Evolutionary conservation across 2,113 vertebrate species (phyloP).

Genomic region (Apodemus sylvaticus): DNA sequence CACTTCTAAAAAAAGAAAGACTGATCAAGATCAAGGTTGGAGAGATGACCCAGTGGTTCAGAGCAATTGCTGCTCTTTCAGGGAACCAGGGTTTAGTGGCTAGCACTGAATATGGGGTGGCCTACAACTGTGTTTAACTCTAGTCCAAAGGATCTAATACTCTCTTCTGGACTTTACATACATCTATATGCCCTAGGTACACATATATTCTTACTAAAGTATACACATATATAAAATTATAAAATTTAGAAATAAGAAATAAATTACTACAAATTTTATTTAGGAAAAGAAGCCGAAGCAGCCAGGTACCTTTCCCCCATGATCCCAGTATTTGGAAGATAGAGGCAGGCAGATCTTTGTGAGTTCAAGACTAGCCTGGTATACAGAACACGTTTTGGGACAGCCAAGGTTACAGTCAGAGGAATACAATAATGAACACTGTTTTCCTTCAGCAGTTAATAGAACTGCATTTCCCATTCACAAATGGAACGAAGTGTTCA

Average conservation of each 20-base stretch:
- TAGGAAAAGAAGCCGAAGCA: background rate
- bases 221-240: background rate
- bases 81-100: background rate
- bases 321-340: background rate
- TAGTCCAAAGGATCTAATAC: background rate
- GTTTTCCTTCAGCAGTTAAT: background rate
- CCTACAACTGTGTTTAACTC: background rate
- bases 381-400: background rate
- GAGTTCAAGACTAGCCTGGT: background rate
- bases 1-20: background rate
- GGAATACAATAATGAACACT: background rate
- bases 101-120: too few relatives aligned
- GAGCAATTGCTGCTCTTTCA: background rate
- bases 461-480: background rate
- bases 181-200: background rate
- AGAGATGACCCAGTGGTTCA: background rate
- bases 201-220: too few relatives aligned
- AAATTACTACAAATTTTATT: background rate
- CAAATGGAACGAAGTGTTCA: background rate
- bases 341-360: background rate
- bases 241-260: background rate
- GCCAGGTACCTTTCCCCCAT: background rate
- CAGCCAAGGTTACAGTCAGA: background rate
- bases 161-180: background rate
- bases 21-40: background rate